A percentile compares a stretch with the other conserved stretches of the same genome.
Conservation (phyloP, 1,140 invertebrate genomes). For the Tachypleus tridentatus region DNA sequence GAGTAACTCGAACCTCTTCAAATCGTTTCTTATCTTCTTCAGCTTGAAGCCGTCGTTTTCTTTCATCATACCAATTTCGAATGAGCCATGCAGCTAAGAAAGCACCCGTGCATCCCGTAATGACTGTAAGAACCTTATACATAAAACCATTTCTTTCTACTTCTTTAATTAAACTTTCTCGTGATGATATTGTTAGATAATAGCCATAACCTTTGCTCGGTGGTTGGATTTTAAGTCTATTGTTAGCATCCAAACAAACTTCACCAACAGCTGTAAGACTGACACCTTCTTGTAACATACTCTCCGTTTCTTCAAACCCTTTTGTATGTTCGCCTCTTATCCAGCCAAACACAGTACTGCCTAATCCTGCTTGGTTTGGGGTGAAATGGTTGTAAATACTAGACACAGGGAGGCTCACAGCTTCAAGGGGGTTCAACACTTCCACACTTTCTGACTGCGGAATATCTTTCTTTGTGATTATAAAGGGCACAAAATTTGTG, state of each 20-base stretch:
- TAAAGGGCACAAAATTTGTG: conserved; percentile 13
- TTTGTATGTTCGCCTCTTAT: conserved; percentile 18
- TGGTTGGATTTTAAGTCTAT: conserved; percentile 27
- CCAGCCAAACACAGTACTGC: conserved; percentile 15
- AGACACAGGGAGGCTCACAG: conserved; percentile 12
- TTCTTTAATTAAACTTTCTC: conserved; percentile 28
- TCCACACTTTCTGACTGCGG: conserved; percentile 7
- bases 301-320: conserved; percentile 33
- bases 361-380: conserved; percentile 11
- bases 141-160: conserved; percentile 23
- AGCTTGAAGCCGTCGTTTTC: conserved; percentile 15
- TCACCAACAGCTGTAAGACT: conserved; percentile 32
- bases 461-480: background rate
- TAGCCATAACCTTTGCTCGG: conserved; percentile 25
- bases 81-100: conserved; percentile 25
- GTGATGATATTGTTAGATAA: conserved; percentile 30
- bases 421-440: conserved; percentile 16
- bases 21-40: conserved; percentile 37
- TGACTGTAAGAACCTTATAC: conserved; percentile 26
- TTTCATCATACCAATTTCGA: conserved; percentile 17
- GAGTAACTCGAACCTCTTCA: conserved; percentile 15
- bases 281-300: conserved; percentile 31
- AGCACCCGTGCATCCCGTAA: conserved; percentile 26
- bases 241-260: conserved; percentile 26
- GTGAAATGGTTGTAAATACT: conserved; percentile 20